Evolutionary conservation across 1,140 invertebrate genomes (phyloP).

Genomic region (Drosophila virilis): DNA sequence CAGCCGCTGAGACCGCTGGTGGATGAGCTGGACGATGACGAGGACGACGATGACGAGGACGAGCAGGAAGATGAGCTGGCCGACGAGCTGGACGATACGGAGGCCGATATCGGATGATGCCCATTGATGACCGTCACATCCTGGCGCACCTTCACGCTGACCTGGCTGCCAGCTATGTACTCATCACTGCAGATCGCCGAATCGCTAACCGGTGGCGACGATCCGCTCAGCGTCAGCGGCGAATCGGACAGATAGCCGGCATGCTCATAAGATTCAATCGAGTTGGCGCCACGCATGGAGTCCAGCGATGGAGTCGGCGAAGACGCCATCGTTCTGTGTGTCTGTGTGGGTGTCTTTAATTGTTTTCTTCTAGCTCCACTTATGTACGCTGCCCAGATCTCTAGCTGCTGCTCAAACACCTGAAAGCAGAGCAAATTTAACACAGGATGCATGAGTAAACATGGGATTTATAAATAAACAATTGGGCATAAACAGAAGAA

Average conservation of each 20-base stretch:
- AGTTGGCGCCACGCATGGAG: constrained; percentile 94
- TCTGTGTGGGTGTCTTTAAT: constrained; percentile 1
- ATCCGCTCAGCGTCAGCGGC: constrained; percentile 91
- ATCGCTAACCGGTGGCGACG: constrained; percentile 91
- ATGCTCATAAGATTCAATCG: constrained; percentile 92
- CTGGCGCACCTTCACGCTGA: constrained; percentile 61
- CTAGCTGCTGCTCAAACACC: not conserved
- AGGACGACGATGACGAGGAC: constrained; percentile 63
- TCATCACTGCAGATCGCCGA: constrained; percentile 90
- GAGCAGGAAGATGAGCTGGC: constrained; percentile 77
- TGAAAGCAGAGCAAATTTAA: not conserved
- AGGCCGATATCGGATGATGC: constrained; percentile 81
- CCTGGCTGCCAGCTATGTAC: constrained; percentile 68
- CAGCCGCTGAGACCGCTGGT: constrained; percentile 77
- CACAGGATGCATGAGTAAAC: not conserved
- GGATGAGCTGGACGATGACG: constrained; percentile 71
- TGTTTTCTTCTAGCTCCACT: not conserved
- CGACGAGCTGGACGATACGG: constrained; percentile 75
- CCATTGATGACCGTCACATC: constrained; percentile 71
- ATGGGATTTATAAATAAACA: too few species aligned
- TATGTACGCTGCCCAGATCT: not conserved
- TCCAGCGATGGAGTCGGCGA: constrained; percentile 95
- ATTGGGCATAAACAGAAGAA: too few species aligned
- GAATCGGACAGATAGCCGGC: constrained; percentile 87
- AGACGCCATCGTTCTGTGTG: constrained; percentile 83